Evolutionary conservation across 1,140 invertebrate species (phyloP), one percentile per base, ranked within the genome.

Genomic region (Drosophila seguyi): DNA sequence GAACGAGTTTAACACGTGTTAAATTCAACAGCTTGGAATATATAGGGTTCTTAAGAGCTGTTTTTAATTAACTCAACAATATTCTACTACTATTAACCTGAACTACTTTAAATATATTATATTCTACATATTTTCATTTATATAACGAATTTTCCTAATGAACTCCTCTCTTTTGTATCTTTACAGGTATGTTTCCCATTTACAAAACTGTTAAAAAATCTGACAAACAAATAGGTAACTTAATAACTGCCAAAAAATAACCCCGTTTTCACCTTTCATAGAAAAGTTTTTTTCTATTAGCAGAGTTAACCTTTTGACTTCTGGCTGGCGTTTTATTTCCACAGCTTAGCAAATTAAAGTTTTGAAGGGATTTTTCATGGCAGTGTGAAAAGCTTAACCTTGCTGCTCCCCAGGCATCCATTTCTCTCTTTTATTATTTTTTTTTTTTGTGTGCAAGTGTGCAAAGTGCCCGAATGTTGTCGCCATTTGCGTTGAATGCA

Each of bases 321-420:
- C 18, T 75, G 31, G 42, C 29, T 47, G 71, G 69, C 79, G 67
- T 83, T 86, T 80, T 88, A 88, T 83, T 83, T 79, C 56, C 58
- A 69, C 62, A 84, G 84, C 72, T 87, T 87, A 88, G 87, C 76
- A 87, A 88, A 82, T 88, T 87, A 88, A 88, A 87, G 84, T 87
- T 55, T 88, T 84, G 60, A 68, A 50, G 76, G 71, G 67, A 80
- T 80, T 74, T 88, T 83, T 74, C 76, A 88, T 77, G 52, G 47
- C 36, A 47, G 45, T 79, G 68, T 75, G 76, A 81, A 81, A 50
- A 88, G 83, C 79, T 88, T 87, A 88, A 87, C 83, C 83, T 77
- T 84, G 34, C 29, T 20, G 16, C 48, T 27, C 36, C 50, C 34
- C 36, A 20, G 50, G 42, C 41, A 25, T 58, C 36, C 34, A 45